phyloP scores from a whole-genome alignment of 1,140 invertebrate genomes.

The Lordiphosa clarofinis region DNA sequence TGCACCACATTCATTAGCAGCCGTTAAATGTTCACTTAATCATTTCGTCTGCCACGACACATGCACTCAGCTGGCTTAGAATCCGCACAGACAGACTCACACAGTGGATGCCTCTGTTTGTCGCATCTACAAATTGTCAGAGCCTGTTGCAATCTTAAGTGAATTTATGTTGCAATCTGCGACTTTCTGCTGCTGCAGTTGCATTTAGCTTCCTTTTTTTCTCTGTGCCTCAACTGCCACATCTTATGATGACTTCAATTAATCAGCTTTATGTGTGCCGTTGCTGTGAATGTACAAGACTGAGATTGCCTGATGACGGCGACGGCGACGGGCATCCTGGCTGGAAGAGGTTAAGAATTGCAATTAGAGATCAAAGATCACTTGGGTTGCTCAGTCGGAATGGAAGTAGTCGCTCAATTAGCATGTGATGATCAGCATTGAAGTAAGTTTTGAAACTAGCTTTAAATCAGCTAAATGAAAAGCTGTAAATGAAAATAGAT shows the following conservation, averaged over 20 bases:
- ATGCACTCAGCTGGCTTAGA: slow-evolving; percentile 42
- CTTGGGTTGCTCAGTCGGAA: too few relatives aligned
- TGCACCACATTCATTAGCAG: slow-evolving; percentile 77
- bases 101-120: slow-evolving; percentile 39
- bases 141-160: slow-evolving; percentile 67
- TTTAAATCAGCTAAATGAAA: too few relatives aligned
- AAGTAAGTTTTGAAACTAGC: too few relatives aligned
- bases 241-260: slow-evolving; percentile 71
- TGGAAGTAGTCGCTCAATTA: too few relatives aligned
- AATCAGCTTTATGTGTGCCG: slow-evolving; percentile 54
- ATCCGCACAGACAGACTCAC: slow-evolving; percentile 12
- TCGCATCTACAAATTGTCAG: slow-evolving; percentile 43
- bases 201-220: slow-evolving; percentile 33
- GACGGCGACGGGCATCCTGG: slow-evolving; percentile 1
- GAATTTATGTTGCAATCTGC: slow-evolving; percentile 70
- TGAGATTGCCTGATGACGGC: slow-evolving; percentile 42
- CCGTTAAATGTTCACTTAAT: slow-evolving; percentile 74
- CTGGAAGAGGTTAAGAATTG: not conserved
- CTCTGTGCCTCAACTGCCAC: slow-evolving; percentile 45
- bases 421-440: too few relatives aligned
- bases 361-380: slow-evolving; percentile 9
- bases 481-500: too few relatives aligned
- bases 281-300: slow-evolving; percentile 42
- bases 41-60: slow-evolving; percentile 50
- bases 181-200: slow-evolving; percentile 13